Evolutionary conservation across 2,113 vertebrate genomes (phyloP), one percentile per base, ranked within the genome.

Genomic region (Scophthalmus maximus): DNA sequence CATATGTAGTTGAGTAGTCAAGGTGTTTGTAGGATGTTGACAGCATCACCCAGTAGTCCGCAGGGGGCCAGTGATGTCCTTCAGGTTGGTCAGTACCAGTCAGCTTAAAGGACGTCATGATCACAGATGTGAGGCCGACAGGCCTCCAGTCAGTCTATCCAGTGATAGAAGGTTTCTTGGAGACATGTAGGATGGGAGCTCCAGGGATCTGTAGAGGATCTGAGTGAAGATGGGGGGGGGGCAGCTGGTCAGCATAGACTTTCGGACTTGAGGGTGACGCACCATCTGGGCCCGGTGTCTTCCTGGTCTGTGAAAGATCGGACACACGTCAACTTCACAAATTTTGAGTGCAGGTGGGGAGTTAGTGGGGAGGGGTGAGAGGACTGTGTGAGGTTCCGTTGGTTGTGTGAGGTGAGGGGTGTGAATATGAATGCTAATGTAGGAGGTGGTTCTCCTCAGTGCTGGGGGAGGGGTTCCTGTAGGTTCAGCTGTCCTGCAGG

Each of bases 381-480:
- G 12, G 9, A 32, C 29, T 20, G 29, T 3, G 17, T 29, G 53
- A 34, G 53, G 29, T 56, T 18, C 53, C 10, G 53, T 29, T 18
- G 49, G 23, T 53, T 53, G 27, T 30, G 51, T 30, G 27, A 29
- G 18, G 51, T 53, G 51, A 53, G 27, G 17, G 51, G 51, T 10
- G 51, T 53, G 53, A 56, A 56, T 18, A 26, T 52, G 50, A 26
- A 15, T 52, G 50, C 5, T 26, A 52, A 52, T 52, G 25, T 52
- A 7, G 50, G 50, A 14, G 50, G 11, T 27, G 50, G 25, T 15
- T 52, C 14, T 17, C 50, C 12, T 8, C 25, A 3, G 12, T 17
- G 25, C 50, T 23, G 50, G 50, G 50, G 23, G 23, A 52, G 18
- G 51, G 51, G 51, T 3, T 29, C 51, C 8, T 30, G 51, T 53